These are phyloP conservation scores for Ctenosaura bakeri DNA, from an alignment of 2,797 vertebrate species.

Conservation along the genomic window DNA sequence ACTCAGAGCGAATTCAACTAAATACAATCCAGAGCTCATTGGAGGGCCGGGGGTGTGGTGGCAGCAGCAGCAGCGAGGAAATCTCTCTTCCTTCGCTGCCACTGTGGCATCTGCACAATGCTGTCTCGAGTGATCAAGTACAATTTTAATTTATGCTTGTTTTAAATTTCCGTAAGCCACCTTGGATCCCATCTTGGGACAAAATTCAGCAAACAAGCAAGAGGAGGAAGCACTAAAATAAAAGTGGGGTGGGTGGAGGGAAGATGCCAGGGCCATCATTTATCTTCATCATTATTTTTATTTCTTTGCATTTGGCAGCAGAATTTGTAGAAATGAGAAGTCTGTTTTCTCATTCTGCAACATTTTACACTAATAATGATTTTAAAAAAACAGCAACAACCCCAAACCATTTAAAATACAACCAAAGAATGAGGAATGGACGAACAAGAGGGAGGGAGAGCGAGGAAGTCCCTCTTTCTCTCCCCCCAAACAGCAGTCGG, in stretches of 20 bases:
- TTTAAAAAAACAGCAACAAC: background rate
- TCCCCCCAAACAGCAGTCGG: background rate
- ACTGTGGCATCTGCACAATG: too few species aligned
- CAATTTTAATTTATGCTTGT: too few species aligned
- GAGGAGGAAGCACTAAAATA: too few species aligned
- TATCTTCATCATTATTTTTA: constrained; percentile 40
- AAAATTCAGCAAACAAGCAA: too few species aligned
- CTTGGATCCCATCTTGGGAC: background rate
- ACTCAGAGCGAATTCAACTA: too few species aligned
- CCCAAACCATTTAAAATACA: background rate
- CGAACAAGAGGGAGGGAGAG: too few species aligned
- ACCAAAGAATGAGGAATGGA: background rate
- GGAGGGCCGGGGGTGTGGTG: too few species aligned
- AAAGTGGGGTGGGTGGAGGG: background rate
- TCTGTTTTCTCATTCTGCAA: background rate
- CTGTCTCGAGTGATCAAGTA: too few species aligned
- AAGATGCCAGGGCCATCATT: constrained; percentile 34
- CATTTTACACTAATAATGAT: background rate
- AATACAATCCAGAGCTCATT: too few species aligned
- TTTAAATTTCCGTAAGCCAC: background rate
- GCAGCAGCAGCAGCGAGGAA: too few species aligned
- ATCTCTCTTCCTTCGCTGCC: too few species aligned
- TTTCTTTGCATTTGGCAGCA: constrained; percentile 74
- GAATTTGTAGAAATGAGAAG: constrained; percentile 41
- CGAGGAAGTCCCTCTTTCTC: too few species aligned